Evolutionary conservation across 2,113 vertebrate genomes (phyloP).

Genomic region (Xyliphius kryptos): DNA sequence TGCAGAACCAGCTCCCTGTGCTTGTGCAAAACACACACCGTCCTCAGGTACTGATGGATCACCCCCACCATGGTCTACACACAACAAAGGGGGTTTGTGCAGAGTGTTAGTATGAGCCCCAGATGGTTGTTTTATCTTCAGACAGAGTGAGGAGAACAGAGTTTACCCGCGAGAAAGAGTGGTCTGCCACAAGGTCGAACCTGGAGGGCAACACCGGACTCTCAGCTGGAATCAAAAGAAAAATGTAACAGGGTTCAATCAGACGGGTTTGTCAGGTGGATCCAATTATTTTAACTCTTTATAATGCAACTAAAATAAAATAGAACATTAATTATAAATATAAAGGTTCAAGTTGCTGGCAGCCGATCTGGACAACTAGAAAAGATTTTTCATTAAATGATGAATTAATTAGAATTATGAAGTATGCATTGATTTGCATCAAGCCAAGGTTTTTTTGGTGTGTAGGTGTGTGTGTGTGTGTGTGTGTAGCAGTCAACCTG

Average conservation of each 20-base stretch:
- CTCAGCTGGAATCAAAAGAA: slow-evolving; percentile 57
- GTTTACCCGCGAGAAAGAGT: slow-evolving; percentile 74
- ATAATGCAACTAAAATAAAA: too few relatives aligned
- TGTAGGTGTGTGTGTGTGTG: too few relatives aligned
- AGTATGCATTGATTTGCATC: too few relatives aligned
- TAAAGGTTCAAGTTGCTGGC: too few relatives aligned
- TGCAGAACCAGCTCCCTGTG: slow-evolving; percentile 71
- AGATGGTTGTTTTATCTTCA: background rate
- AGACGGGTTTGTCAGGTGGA: too few relatives aligned
- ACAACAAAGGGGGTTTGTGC: slow-evolving; percentile 9
- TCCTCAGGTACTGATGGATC: slow-evolving; percentile 75
- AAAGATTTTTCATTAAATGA: too few relatives aligned
- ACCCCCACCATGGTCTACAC: slow-evolving; percentile 70
- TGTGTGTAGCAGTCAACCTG: too few relatives aligned
- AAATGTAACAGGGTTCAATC: background rate
- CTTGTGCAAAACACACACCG: slow-evolving; percentile 56
- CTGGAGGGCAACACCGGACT: slow-evolving; percentile 66
- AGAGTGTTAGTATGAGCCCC: background rate
- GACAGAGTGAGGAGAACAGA: background rate
- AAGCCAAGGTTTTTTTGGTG: too few relatives aligned
- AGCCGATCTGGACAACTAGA: too few relatives aligned
- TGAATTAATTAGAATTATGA: too few relatives aligned
- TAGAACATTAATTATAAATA: too few relatives aligned
- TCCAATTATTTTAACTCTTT: too few relatives aligned
- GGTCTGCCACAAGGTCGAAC: slow-evolving; percentile 79